Evolutionary conservation across 2,113 vertebrate genomes (phyloP).

Genomic region (Urocolius indicus): DNA sequence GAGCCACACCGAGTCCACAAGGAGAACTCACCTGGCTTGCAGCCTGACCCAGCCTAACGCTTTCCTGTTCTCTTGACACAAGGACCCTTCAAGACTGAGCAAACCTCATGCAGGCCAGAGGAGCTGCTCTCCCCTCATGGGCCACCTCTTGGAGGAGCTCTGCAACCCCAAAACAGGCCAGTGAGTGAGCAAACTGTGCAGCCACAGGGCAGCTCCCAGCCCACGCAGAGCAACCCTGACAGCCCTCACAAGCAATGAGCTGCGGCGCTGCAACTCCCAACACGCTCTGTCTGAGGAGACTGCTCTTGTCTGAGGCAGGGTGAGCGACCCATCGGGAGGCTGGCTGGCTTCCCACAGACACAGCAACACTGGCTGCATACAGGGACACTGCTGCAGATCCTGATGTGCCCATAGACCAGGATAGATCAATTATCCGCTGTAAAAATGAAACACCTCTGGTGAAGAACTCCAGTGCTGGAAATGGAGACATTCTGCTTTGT

Average conservation of each 20-base stretch:
- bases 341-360: neutral
- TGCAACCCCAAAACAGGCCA: rapidly evolving
- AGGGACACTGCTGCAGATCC: neutral
- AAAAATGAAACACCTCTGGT: neutral
- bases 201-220: neutral
- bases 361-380: neutral
- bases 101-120: too few relatives aligned
- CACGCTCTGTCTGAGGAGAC: rapidly evolving
- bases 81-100: neutral
- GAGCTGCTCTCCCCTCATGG: rapidly evolving
- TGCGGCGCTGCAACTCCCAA: rapidly evolving
- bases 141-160: neutral
- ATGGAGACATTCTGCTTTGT: neutral
- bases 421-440: neutral
- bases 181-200: too few relatives aligned
- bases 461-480: neutral
- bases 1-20: neutral
- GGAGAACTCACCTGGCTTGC: neutral
- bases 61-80: neutral
- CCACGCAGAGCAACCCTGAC: neutral
- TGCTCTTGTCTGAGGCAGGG: too few relatives aligned
- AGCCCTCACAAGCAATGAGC: neutral
- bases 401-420: rapidly evolving
- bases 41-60: neutral
- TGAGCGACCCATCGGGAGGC: rapidly evolving